These are phyloP conservation scores for Zosterops japonicus DNA, from an alignment of 2,113 vertebrate genomes.

Conservation along the genomic window DNA sequence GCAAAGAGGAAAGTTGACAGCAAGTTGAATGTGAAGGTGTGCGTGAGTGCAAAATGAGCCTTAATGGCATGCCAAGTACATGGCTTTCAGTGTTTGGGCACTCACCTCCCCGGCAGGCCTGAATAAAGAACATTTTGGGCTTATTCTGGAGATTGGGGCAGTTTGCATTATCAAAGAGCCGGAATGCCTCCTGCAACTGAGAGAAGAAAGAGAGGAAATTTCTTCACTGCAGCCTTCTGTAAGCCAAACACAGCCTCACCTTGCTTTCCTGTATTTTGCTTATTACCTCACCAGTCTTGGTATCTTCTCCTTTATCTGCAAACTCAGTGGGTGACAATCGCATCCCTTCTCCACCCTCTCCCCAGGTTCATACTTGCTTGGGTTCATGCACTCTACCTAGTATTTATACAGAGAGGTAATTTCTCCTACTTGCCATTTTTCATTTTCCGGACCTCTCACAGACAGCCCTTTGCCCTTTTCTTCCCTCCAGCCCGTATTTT, in stretches of 20 bases:
- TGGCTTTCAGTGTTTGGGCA: not conserved
- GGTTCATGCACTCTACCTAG: not conserved
- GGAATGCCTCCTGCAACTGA: slow-evolving; percentile 92
- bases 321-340: not conserved
- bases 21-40: slow-evolving; percentile 57
- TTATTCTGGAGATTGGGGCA: slow-evolving; percentile 96
- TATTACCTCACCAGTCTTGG: not conserved
- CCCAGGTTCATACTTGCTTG: not conserved
- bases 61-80: not conserved
- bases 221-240: not conserved
- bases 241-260: not conserved
- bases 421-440: not conserved
- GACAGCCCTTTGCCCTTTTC: not conserved
- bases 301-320: not conserved
- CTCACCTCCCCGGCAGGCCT: slow-evolving; percentile 97
- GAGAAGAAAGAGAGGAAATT: not conserved
- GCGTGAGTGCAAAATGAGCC: slow-evolving; percentile 23
- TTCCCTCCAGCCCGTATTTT: not conserved
- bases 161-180: slow-evolving; percentile 88
- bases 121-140: slow-evolving; percentile 98
- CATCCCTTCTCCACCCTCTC: not conserved
- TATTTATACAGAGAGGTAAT: not conserved
- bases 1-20: slow-evolving; percentile 80
- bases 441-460: not conserved
- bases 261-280: not conserved